Percentiles rank a stretch among this genome's conserved stretches.
phyloP scores from a whole-genome alignment of 2,113 vertebrate genomes.

The Porphyrio hochstetteri region DNA sequence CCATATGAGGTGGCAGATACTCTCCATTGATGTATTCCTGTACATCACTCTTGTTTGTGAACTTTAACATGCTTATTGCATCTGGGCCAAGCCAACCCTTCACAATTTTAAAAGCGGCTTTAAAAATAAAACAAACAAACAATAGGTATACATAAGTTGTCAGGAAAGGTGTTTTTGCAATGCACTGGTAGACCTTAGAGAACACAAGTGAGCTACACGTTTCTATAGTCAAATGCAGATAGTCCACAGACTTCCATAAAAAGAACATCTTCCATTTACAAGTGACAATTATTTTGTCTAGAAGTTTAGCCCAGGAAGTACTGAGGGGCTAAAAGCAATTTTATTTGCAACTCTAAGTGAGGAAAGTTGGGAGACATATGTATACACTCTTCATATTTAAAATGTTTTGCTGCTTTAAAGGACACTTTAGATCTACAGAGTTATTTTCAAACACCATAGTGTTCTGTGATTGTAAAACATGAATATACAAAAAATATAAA shows the following conservation, averaged over 20 bases:
- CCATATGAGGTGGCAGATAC: constrained; percentile 92
- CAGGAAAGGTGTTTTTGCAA: not conserved
- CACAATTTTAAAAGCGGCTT: constrained; percentile 97
- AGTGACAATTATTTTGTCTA: not conserved
- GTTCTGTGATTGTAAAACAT: not conserved
- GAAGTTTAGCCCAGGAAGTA: not conserved
- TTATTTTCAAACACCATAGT: not conserved
- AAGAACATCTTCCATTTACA: not conserved
- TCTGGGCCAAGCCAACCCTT: constrained; percentile 96
- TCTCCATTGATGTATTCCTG: constrained; percentile 86
- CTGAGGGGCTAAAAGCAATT: not conserved
- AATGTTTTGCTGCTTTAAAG: not conserved
- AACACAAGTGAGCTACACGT: not conserved
- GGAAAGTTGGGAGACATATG: accelerated
- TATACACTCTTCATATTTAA: accelerated
- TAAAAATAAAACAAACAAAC: not conserved
- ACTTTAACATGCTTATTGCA: constrained; percentile 91
- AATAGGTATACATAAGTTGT: not conserved
- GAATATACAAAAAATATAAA: not conserved
- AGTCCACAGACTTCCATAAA: not conserved
- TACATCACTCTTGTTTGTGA: constrained; percentile 86
- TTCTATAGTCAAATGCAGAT: not conserved
- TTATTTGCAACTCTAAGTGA: not conserved
- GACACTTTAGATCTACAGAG: not conserved
- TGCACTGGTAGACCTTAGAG: not conserved